phyloP scores from a whole-genome alignment of 2,888 invertebrate species.

The Amblyteles armatorius region DNA sequence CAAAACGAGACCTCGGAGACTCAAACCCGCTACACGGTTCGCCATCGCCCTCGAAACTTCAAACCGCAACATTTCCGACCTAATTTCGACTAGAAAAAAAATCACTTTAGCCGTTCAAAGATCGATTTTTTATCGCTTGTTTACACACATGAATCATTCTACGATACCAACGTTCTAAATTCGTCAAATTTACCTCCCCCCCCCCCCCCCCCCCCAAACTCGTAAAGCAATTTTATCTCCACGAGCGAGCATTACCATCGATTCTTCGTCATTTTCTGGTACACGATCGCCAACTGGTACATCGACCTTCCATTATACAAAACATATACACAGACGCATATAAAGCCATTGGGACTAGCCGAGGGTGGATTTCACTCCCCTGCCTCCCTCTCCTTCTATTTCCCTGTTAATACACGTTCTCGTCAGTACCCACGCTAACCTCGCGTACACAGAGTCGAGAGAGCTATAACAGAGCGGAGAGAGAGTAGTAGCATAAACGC shows the following conservation, averaged over 20 bases:
- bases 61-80: background rate
- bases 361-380: conserved; percentile 12
- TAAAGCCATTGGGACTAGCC: background rate
- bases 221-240: background rate
- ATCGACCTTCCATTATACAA: conserved; percentile 18
- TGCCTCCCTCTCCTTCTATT: background rate
- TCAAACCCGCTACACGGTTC: background rate
- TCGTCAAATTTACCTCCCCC: background rate
- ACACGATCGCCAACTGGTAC: conserved; percentile 12
- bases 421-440: background rate
- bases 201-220: background rate
- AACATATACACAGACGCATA: background rate
- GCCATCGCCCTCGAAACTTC: background rate
- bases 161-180: background rate
- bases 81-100: background rate
- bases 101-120: background rate
- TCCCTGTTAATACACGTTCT: conserved; percentile 13
- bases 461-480: conserved; percentile 17
- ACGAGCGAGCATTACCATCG: background rate
- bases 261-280: conserved; percentile 2
- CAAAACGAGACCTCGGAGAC: background rate
- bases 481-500: conserved; percentile 55
- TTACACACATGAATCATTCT: background rate
- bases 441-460: background rate
- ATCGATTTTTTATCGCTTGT: background rate